These are phyloP conservation scores for Cotesia congregata DNA, from an alignment of 2,888 invertebrate genomes.

Conservation along the genomic window DNA sequence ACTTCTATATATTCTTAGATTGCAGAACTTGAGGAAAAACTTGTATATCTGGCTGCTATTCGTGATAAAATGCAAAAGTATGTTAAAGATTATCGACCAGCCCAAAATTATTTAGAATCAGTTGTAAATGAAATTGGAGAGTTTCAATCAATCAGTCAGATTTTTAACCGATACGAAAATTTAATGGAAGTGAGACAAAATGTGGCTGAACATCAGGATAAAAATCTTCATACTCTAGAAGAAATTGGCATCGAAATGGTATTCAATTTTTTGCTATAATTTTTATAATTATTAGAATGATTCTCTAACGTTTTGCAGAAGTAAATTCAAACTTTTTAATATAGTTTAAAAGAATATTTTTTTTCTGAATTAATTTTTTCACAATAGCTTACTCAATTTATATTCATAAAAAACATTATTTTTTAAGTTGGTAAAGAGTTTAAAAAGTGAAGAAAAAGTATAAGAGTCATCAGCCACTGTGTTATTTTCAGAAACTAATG, in stretches of 20 bases:
- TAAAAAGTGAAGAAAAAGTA: no score
- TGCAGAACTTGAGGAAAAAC: conserved; percentile 71
- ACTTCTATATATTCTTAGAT: conserved; percentile 59
- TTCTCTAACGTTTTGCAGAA: no score
- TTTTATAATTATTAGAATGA: not conserved
- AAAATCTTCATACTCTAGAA: conserved; percentile 74
- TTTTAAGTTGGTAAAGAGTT: no score
- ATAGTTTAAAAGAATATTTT: no score
- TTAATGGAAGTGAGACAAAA: conserved; percentile 75
- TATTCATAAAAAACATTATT: no score
- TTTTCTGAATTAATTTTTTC: no score
- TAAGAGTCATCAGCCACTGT: no score
- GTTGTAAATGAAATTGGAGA: conserved; percentile 73
- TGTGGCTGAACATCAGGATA: conserved; percentile 73
- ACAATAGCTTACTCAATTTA: no score
- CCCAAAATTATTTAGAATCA: conserved; percentile 75
- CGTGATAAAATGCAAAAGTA: conserved; percentile 74
- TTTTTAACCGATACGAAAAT: conserved; percentile 77
- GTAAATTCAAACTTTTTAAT: not conserved
- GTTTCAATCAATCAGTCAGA: conserved; percentile 75
- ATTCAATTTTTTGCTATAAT: not conserved
- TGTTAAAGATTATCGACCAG: conserved; percentile 74
- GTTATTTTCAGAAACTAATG: no score
- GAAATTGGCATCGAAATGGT: conserved; percentile 74
- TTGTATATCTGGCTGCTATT: conserved; percentile 72